A percentile compares a stretch with the other conserved stretches of the same genome.
phyloP scores from a whole-genome alignment of 2,888 invertebrate species.

The Helleia helle region DNA sequence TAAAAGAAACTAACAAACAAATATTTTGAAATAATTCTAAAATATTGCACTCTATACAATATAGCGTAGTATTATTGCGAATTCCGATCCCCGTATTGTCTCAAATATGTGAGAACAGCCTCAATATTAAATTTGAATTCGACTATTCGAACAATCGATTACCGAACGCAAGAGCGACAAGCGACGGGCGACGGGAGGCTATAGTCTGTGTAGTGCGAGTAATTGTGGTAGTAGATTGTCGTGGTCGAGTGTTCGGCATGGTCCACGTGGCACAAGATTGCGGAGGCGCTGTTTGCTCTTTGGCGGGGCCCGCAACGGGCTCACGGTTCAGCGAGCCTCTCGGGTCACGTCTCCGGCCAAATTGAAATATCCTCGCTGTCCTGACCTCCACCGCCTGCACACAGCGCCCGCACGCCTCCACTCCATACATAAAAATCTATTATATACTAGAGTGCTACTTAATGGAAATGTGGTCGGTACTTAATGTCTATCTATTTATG shows the following conservation, averaged over 20 bases:
- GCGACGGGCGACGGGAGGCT: not conserved
- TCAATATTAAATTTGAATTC: constrained; percentile 19
- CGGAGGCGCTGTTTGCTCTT: constrained; percentile 72
- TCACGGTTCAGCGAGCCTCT: constrained; percentile 71
- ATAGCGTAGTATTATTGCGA: constrained; percentile 12
- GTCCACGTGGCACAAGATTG: constrained; percentile 71
- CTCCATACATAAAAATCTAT: constrained; percentile 31
- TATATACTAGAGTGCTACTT: constrained; percentile 17
- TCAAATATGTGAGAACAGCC: constrained; percentile 15
- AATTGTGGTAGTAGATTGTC: constrained; percentile 61
- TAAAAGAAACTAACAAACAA: not conserved
- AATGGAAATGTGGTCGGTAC: not conserved
- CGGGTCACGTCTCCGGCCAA: constrained; percentile 68
- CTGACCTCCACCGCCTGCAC: constrained; percentile 39
- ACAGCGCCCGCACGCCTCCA: constrained; percentile 24
- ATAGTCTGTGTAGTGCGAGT: constrained; percentile 37
- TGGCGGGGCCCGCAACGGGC: constrained; percentile 63
- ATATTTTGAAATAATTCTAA: not conserved
- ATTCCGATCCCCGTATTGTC: constrained; percentile 20
- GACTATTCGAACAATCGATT: constrained; percentile 19
- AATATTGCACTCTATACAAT: constrained; percentile 9
- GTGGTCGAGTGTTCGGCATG: constrained; percentile 61
- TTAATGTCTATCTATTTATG: too few species aligned
- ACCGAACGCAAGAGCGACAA: constrained; percentile 17
- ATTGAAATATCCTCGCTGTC: constrained; percentile 68